Percentiles rank a stretch among this genome's conserved stretches.
These are phyloP conservation scores for Cremastinae sp. DNA, from an alignment of 2,888 invertebrate species.

Conservation along the genomic window DNA sequence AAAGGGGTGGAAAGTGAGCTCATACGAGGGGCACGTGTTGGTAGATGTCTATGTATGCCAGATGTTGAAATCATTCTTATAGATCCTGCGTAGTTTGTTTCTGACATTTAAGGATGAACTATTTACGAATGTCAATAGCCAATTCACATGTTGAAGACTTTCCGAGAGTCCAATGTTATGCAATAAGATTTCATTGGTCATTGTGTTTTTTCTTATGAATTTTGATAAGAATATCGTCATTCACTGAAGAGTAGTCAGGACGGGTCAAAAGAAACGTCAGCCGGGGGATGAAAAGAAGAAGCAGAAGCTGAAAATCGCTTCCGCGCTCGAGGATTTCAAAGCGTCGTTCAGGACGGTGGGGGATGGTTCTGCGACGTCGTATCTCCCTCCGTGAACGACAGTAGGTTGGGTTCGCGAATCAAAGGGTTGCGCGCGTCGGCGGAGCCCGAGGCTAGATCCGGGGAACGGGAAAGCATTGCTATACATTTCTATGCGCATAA, in stretches of 20 bases:
- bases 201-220: neutral
- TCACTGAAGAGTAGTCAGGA: constrained; percentile 16
- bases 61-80: constrained; percentile 35
- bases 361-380: constrained; percentile 52
- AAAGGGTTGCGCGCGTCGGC: constrained; percentile 70
- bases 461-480: constrained; percentile 37
- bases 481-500: constrained; percentile 11
- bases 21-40: constrained; percentile 11
- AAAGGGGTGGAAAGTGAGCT: constrained; percentile 25
- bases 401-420: constrained; percentile 65
- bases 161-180: neutral
- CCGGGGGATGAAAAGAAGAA: constrained; percentile 40
- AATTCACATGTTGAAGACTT: neutral
- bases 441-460: constrained; percentile 40
- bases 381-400: constrained; percentile 45
- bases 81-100: constrained; percentile 4
- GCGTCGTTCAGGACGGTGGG: constrained; percentile 35
- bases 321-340: constrained; percentile 46
- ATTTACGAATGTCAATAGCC: neutral
- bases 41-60: constrained; percentile 15
- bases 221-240: neutral
- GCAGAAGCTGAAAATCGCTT: constrained; percentile 58
- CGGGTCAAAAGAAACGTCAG: constrained; percentile 67
- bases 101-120: constrained; percentile 21
- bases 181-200: neutral